Evolutionary conservation across 2,113 vertebrate species (phyloP), one percentile per base, ranked within the genome.

Genomic region (Gasterosteus aculeatus): DNA sequence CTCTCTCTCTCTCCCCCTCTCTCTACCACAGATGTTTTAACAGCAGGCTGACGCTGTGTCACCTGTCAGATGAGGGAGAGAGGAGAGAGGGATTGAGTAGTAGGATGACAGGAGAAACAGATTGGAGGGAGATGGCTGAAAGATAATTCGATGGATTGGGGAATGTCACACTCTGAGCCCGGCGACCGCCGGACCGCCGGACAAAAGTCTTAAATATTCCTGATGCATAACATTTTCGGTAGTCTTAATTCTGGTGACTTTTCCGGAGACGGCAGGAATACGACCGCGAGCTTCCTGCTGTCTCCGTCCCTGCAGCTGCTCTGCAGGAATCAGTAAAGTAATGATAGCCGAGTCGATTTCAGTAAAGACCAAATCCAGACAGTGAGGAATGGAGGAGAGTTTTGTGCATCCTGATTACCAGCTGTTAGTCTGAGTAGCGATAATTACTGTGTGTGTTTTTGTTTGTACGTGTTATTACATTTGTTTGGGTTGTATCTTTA

Each of bases 21-120:
- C 75, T 80, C 56, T 26, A 4, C 57, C 84, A 57, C 91, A 92
- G 90, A 90, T 92, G 91, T 91, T 89, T 42, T 54, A 91, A 90
- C 91, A 92, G 90, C 84, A 90, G 90, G 90, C 78, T 77, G 77
- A 62, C 77, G 82, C 76, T 75, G 22, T 56, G 53, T 56, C 53
- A 56, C 53, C 81, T 82, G 81, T 89, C 86, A 89, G 69, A 85
- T 77, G 69, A 87, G 66, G 42, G 56, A 63, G 66, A 62, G 41
- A 73, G 57, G 70, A 72, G 53, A 72, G 69, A 59, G 75, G 72
- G 51, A 57, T 15, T 44, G 72, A 69, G 72, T 64, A 68, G 42
- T 7, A 70, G 68, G 85, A 46, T 87, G 86, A 92, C 80, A 75
- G 72, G 42, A 46, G 71, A 70, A 84, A 74, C 79, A 87, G 80